Evolutionary conservation across 2,888 invertebrate species (phyloP), one percentile per base, ranked within the genome.

Genomic region (Entomobrya multifasciata): DNA sequence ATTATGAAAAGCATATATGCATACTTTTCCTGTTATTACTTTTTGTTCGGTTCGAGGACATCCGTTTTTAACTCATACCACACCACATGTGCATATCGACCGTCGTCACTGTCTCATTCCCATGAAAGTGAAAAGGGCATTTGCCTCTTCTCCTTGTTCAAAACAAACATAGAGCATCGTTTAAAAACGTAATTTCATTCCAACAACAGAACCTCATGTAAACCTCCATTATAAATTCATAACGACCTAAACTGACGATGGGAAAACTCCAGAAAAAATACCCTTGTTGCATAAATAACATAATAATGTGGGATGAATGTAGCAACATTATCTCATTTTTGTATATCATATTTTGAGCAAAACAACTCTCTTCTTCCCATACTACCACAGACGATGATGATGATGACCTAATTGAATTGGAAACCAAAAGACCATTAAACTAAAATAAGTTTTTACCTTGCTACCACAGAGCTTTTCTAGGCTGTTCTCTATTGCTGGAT

Each of bases 81-180:
- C 55, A 30, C 1, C 17, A 1, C 11, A 52, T 30, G 20, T 27
- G 0, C 20, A 11, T 49, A 55, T 74, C 20, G 74, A 74, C 52
- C 55, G 22, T 15, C 27, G 27, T 8, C 5, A 36, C n/a, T n/a
- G n/a, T n/a, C n/a, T n/a, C n/a, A n/a, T n/a, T n/a, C n/a, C n/a
- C 36, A 36, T 55, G 74, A 74, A 74, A 74, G 55, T 52, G 52
- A 55, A 74, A 74, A 74, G 74, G 74, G 74, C 74, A 74, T 55
- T 74, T 74, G 74, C 74, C 74, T 36, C 17, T 36, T 6, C 36
- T 36, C 4, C 36, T n/a, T 57, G 6, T 17, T 11, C 13, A 10
- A 57, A n/a, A 17, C 17, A 55, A 17, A 17, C 49, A 74, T 6
- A 17, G 15, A 67, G 20, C 60, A 57, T 44, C 10, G 22, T 20